phyloP scores from a whole-genome alignment of 2,113 vertebrate genomes.

The Merops nubicus region DNA sequence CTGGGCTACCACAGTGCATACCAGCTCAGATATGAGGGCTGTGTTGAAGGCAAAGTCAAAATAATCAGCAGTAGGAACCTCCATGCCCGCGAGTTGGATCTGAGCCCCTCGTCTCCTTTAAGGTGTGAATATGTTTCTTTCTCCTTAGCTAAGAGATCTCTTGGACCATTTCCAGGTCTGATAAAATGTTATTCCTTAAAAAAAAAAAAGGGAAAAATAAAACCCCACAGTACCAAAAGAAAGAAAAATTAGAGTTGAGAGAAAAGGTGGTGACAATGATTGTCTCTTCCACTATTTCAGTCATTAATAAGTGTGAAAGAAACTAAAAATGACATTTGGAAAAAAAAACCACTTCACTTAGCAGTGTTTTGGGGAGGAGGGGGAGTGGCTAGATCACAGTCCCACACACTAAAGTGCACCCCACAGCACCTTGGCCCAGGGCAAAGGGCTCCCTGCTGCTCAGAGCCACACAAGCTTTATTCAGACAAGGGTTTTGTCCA shows the following conservation, averaged over 20 bases:
- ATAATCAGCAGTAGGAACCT: not conserved
- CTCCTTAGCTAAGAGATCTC: not conserved
- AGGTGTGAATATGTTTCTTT: not conserved
- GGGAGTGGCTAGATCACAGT: not conserved
- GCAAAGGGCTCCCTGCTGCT: not conserved
- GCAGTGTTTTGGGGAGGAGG: not conserved
- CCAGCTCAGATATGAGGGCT: not conserved
- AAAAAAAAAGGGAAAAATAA: not conserved
- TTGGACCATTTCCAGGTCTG: not conserved
- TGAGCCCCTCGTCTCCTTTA: not conserved
- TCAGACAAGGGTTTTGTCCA: not conserved
- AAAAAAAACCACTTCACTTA: not conserved
- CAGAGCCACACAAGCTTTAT: not conserved
- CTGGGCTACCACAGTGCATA: accelerated
- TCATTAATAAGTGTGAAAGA: not conserved
- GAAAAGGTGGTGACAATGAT: not conserved
- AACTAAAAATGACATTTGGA: not conserved
- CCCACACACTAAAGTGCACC: not conserved
- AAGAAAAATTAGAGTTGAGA: not conserved
- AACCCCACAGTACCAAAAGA: not conserved
- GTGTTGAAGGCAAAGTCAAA: not conserved
- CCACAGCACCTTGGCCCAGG: not conserved
- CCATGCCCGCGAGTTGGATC: accelerated
- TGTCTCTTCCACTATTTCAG: not conserved
- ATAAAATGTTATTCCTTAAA: not conserved